phyloP scores from a whole-genome alignment of 2,113 vertebrate species.

The Leuciscus idus region DNA sequence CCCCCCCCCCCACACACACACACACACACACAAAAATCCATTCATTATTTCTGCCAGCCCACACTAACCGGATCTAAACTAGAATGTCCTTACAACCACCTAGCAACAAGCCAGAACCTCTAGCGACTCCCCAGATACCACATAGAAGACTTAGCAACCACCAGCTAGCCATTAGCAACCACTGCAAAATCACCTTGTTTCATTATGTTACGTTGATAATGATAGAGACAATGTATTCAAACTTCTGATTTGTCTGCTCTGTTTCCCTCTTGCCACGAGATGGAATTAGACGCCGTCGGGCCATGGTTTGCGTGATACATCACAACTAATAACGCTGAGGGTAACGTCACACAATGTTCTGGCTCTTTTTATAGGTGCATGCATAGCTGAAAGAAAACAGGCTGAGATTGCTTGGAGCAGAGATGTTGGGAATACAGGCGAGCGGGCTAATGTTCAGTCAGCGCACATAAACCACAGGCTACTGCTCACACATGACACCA shows the following conservation, averaged over 20 bases:
- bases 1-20: too few relatives aligned
- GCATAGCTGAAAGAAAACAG: constrained; percentile 20
- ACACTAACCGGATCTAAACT: too few relatives aligned
- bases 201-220: constrained; percentile 34
- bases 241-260: constrained; percentile 10
- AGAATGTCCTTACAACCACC: background rate
- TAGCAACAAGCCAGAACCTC: background rate
- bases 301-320: background rate
- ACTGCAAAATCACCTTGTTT: constrained; percentile 8
- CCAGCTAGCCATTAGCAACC: too few relatives aligned
- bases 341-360: background rate
- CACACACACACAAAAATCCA: too few relatives aligned
- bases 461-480: constrained; percentile 13
- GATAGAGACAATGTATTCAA: constrained; percentile 21
- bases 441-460: constrained; percentile 34
- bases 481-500: background rate
- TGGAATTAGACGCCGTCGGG: background rate
- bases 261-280: background rate
- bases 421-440: background rate
- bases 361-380: constrained; percentile 8
- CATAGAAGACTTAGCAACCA: too few relatives aligned
- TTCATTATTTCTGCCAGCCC: too few relatives aligned
- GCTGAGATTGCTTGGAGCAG: constrained; percentile 9
- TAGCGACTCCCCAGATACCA: background rate
- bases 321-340: constrained; percentile 11